Percentiles rank a stretch among this genome's conserved stretches.
Evolutionary conservation across 2,797 vertebrate species (phyloP).

Genomic region (Sarcoramphus papa): DNA sequence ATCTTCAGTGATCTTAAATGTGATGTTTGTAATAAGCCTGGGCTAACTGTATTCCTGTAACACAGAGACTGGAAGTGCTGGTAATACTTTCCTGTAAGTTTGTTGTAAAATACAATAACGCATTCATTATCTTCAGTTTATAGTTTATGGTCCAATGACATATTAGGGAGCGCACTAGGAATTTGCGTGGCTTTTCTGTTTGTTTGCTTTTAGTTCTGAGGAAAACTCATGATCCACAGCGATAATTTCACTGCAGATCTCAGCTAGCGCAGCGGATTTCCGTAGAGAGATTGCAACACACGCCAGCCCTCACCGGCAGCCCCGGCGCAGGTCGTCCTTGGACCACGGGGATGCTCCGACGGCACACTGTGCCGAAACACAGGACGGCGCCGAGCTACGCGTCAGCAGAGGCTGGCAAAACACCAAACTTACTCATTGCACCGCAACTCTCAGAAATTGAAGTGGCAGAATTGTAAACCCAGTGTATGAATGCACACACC

Average conservation of each 20-base stretch:
- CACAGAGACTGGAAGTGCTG: not conserved
- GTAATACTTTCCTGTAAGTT: not conserved
- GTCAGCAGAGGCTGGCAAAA: fast-evolving
- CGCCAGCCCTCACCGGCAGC: not conserved
- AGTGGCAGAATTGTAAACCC: fast-evolving
- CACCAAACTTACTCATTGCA: fast-evolving
- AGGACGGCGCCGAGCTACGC: fast-evolving
- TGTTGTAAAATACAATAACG: fast-evolving
- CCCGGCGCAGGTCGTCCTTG: fast-evolving
- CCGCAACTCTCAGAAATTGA: fast-evolving
- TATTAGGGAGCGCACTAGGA: fast-evolving
- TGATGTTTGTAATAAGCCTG: not conserved
- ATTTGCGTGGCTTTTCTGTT: fast-evolving
- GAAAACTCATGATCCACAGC: fast-evolving
- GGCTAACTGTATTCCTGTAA: not conserved
- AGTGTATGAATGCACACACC: fast-evolving
- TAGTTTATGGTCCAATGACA: fast-evolving
- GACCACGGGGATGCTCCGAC: fast-evolving
- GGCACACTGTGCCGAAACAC: fast-evolving
- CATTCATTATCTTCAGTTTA: fast-evolving
- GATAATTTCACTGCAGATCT: fast-evolving
- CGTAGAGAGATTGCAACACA: fast-evolving
- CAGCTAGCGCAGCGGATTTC: not conserved
- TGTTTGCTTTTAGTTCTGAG: not conserved
- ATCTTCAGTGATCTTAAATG: not conserved